Evolutionary conservation across 2,888 invertebrate species (phyloP), one percentile per base, ranked within the genome.

Genomic region (Spisula subtruncata): DNA sequence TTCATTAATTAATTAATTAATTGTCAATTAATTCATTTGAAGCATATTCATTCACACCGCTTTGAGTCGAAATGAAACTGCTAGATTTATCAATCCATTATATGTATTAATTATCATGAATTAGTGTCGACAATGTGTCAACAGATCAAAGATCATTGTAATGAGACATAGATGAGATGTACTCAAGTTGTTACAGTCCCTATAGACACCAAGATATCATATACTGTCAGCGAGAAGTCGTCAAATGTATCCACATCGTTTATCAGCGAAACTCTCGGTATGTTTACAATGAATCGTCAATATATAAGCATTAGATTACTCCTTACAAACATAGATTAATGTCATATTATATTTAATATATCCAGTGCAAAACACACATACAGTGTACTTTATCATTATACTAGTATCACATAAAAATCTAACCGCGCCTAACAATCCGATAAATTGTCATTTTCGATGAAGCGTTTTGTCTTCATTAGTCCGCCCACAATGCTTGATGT

Each of bases 401-500:
- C 60, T 8, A 12, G 51, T 51, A 66, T 66, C 60, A n/a, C 25
- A n/a, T n/a, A 66, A 66, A 66, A 66, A 66, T 66, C 25, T 66
- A 66, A 66, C 60, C 60, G 60, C 60, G 25, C 60, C 60, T 66
- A 66, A 25, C 60, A 66, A 66, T 66, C n/a, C 2, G 60, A n/a
- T n/a, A 66, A 66, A 25, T 66, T 66, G 25, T n/a, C 25, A 25
- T 66, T 66, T 60, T 25, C 25, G 25, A 25, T n/a, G 10, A 25
- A 25, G 12, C 12, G n/a, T n/a, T 66, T 25, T 66, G 20, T 66
- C 0, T 25, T 25, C 60, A 66, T n/a, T 66, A n/a, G 60, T 66
- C 60, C 60, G 60, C 60, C 60, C 25, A 6, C 60, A 25, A 5
- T 12, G 25, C n/a, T 25, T 25, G 60, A 66, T 25, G 60, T 66